Conservation (phyloP, 2,888 invertebrate species). For the Sinodicranocentrus sp. region DNA sequence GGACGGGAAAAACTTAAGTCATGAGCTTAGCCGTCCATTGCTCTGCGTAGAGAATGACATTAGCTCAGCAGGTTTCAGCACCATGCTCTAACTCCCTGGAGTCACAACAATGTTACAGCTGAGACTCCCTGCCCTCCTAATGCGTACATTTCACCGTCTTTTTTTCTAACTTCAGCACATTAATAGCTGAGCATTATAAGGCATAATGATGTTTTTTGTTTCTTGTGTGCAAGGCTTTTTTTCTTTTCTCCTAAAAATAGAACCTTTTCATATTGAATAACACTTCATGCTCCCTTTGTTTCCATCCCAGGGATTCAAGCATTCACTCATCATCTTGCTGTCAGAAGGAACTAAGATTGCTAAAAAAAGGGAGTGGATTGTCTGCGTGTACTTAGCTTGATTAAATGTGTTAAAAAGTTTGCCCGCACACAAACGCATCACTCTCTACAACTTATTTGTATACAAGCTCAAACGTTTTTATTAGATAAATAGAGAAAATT, state of each 20-base stretch:
- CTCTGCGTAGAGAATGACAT: constrained; percentile 38
- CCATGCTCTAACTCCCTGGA: constrained; percentile 50
- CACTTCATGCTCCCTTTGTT: neutral
- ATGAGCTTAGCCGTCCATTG: constrained; percentile 3
- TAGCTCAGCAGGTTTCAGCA: constrained; percentile 60
- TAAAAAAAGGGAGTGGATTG: neutral
- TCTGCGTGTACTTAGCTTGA: constrained; percentile 53
- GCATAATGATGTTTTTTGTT: too few relatives aligned
- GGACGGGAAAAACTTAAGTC: neutral
- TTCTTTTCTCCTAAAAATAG: neutral
- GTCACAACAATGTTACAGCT: constrained; percentile 45
- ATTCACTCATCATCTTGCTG: neutral
- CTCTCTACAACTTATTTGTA: too few relatives aligned
- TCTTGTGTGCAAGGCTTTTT: too few relatives aligned
- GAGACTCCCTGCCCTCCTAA: constrained; percentile 2
- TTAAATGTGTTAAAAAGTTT: constrained; percentile 24
- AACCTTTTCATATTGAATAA: neutral
- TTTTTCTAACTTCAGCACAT: neutral
- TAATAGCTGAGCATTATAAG: neutral
- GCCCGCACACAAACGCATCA: too few relatives aligned
- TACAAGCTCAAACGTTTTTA: too few relatives aligned
- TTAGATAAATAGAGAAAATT: too few relatives aligned
- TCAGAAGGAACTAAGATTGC: neutral
- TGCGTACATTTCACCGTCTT: neutral
- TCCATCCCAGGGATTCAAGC: neutral